Percentiles rank a stretch among this genome's conserved stretches.
These are phyloP conservation scores for Brevimyrus niger DNA, from an alignment of 2,113 vertebrate species.

Conservation along the genomic window DNA sequence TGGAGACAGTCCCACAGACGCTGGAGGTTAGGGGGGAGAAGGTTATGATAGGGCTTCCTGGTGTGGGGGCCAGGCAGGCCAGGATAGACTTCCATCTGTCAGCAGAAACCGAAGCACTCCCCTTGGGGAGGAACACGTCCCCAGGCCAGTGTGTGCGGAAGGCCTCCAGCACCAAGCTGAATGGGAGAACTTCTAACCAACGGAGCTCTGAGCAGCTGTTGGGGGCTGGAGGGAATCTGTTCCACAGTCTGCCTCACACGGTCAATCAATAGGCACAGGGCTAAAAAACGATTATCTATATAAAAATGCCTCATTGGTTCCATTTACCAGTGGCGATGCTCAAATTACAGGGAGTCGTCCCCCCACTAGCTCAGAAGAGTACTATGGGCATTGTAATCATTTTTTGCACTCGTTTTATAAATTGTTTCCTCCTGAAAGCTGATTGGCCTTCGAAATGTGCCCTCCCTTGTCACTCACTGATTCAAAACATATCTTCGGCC, in stretches of 20 bases:
- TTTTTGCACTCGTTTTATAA: background rate
- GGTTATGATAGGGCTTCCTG: background rate
- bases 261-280: conserved; percentile 9
- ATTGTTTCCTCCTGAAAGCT: background rate
- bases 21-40: background rate
- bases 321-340: background rate
- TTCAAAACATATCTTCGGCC: background rate
- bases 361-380: background rate
- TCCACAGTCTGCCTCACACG: background rate
- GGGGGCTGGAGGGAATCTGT: background rate
- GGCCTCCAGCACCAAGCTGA: background rate
- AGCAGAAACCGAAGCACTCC: background rate
- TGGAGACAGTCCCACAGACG: background rate
- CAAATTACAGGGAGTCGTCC: background rate
- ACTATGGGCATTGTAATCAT: background rate
- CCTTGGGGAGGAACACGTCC: background rate
- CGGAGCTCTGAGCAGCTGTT: conserved; percentile 15
- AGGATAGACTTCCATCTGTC: background rate
- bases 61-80: background rate
- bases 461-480: background rate
- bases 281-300: background rate
- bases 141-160: background rate
- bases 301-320: background rate
- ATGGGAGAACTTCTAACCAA: background rate
- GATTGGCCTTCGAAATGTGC: background rate